phyloP scores from a whole-genome alignment of 2,888 invertebrate genomes.

The Chrysina gloriosa region DNA sequence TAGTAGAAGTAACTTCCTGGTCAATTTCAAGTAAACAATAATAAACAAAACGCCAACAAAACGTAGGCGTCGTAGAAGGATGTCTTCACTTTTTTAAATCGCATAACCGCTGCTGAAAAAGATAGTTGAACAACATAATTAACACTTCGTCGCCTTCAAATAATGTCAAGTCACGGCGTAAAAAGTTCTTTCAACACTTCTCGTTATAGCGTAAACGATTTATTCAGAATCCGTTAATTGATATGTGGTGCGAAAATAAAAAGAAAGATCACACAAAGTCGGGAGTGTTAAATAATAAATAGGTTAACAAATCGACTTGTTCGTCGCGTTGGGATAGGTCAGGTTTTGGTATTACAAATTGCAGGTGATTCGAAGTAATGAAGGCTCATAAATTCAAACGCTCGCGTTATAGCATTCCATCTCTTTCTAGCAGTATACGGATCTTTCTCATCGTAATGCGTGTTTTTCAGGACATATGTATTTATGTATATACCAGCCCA shows the following conservation, averaged over 20 bases:
- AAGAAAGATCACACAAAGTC: neutral
- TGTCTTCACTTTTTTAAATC: too few relatives aligned
- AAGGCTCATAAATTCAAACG: conserved; percentile 33
- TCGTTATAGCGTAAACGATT: conserved; percentile 18
- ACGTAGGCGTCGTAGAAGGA: too few relatives aligned
- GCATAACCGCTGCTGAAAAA: conserved; percentile 14
- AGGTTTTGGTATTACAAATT: conserved; percentile 41
- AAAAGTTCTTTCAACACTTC: conserved; percentile 30
- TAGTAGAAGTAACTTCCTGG: too few relatives aligned
- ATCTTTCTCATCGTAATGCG: neutral
- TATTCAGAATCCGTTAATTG: conserved; percentile 33
- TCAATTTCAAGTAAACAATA: too few relatives aligned
- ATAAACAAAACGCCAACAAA: too few relatives aligned
- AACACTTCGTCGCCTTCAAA: conserved; percentile 31
- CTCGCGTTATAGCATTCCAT: conserved; percentile 1
- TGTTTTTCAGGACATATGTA: neutral
- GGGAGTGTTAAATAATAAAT: conserved; percentile 39
- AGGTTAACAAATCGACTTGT: conserved; percentile 40
- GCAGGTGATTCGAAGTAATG: conserved; percentile 42
- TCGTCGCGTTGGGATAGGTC: conserved; percentile 36
- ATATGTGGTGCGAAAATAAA: conserved; percentile 35
- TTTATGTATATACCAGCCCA: neutral
- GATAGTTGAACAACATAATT: conserved; percentile 33
- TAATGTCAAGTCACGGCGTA: conserved; percentile 38
- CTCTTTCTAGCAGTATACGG: conserved; percentile 7